Evolutionary conservation across 2,797 vertebrate species (phyloP), one percentile per base, ranked within the genome.

Genomic region (Anguilla pacifica): DNA sequence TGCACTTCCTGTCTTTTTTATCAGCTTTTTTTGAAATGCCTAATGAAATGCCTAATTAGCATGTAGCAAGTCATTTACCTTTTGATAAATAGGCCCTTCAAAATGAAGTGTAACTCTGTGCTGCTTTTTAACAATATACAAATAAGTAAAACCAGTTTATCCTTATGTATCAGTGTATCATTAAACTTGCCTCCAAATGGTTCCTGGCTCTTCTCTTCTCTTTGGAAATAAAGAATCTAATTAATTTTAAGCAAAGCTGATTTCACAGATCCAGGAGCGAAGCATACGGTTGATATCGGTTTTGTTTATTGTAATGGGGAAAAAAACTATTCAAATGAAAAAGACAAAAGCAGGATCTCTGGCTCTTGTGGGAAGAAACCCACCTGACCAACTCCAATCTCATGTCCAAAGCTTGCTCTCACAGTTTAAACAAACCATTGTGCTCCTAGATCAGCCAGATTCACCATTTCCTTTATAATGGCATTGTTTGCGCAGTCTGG

Each of bases 351-450:
- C 28, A 31, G 51, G 51, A 61, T 35, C 39, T 43, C 53, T 61
- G 87, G 46, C 70, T 31, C 53, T 72, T 31, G 22, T 25, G 57
- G 83, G 57, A 59, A 15, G 25, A 31, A 46, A 28, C n/a, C n/a
- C 49, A 57, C 53, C 83, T 84, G 82, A 84, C 51, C 49, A 17
- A 11, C 67, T 28, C 87, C 51, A n/a, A 81, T 35, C 83, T 39
- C 15, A 15, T 88, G 70, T 46, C 35, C 53, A 53, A 64, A 31
- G 87, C 70, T 53, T 85, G 22, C 67, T 85, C 70, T n/a, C 55
- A 3, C 17, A 49, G 67, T 88, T 88, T 81, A 88, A 85, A 88
- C 87, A 88, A 88, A 77, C 25, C 83, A 81, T 7, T 55, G 53
- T 39, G 39, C 51, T 59, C 35, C 35, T 72, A 84, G 82, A n/a